Evolutionary conservation across 2,888 invertebrate genomes (phyloP).

Genomic region (Apamea monoglypha): DNA sequence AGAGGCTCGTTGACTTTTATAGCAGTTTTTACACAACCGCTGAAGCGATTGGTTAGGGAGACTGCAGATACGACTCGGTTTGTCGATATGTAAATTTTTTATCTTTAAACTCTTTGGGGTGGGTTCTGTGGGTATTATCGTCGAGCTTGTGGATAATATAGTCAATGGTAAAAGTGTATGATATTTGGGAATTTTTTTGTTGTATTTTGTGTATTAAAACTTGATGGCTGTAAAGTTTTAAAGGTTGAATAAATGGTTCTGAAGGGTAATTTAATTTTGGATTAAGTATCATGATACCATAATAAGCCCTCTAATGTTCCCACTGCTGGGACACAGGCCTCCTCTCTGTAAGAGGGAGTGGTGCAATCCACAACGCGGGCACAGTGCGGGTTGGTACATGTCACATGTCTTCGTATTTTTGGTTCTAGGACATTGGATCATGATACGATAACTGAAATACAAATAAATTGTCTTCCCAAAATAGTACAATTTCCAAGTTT

Average conservation of each 20-base stretch:
- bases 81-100: constrained; percentile 62
- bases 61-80: constrained; percentile 57
- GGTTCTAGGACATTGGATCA: background rate
- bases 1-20: constrained; percentile 82
- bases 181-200: background rate
- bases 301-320: no score
- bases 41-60: constrained; percentile 68
- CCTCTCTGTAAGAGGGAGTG: no score
- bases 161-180: constrained; percentile 10
- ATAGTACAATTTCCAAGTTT: background rate
- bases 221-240: background rate
- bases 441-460: background rate
- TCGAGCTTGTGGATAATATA: constrained; percentile 12
- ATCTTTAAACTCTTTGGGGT: constrained; percentile 45
- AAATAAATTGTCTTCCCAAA: background rate
- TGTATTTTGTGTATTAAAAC: background rate
- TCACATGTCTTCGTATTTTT: no score
- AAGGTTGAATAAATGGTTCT: background rate
- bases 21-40: constrained; percentile 81
- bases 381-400: no score
- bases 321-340: no score
- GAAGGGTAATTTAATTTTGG: no score
- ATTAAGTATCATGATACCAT: background rate
- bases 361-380: no score
- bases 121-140: constrained; percentile 9